phyloP scores from a whole-genome alignment of 1,140 invertebrate species.

The Caerostris darwini region DNA sequence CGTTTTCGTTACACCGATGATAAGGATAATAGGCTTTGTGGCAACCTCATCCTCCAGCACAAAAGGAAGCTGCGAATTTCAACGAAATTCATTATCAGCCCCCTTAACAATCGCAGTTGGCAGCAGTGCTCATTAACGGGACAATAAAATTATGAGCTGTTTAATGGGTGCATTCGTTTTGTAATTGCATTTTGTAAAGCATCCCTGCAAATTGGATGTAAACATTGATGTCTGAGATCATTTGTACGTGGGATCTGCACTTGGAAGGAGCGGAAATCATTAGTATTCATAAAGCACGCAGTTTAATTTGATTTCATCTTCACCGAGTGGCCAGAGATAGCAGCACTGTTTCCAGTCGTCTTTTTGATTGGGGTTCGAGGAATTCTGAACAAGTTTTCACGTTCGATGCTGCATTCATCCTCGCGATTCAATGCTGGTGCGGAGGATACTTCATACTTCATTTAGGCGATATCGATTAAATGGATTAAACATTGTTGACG shows the following conservation, averaged over 20 bases:
- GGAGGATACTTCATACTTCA: too few species aligned
- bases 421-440: not conserved
- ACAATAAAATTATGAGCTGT: constrained; percentile 58
- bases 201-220: constrained; percentile 33
- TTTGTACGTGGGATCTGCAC: not conserved
- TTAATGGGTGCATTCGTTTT: constrained; percentile 25
- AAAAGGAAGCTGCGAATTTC: not conserved
- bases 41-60: not conserved
- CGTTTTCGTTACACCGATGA: too few species aligned
- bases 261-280: not conserved
- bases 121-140: constrained; percentile 41
- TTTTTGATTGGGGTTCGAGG: not conserved
- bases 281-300: constrained; percentile 37
- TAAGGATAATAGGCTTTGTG: not conserved
- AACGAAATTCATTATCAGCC: constrained; percentile 53
- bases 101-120: not conserved
- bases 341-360: not conserved
- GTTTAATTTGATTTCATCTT: not conserved
- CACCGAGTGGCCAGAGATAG: not conserved
- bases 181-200: constrained; percentile 32
- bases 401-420: not conserved
- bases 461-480: too few species aligned
- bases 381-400: not conserved
- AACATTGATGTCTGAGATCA: not conserved
- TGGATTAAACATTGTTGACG: too few species aligned